These are phyloP conservation scores for Pseudomugil tenellus DNA, from an alignment of 2,797 vertebrate species.

Conservation along the genomic window DNA sequence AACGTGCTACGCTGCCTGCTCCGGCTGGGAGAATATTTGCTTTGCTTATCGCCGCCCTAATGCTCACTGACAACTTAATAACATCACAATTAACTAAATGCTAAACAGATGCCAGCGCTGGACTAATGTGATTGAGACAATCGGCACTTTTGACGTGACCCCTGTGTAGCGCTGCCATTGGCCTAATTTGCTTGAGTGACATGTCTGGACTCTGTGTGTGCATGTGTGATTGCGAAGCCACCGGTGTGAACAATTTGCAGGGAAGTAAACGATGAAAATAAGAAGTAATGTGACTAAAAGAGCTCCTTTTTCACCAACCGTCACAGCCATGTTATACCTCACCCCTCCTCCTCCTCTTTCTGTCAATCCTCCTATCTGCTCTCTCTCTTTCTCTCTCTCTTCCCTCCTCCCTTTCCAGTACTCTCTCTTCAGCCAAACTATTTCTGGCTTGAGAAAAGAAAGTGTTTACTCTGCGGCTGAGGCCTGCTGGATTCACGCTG, in stretches of 20 bases:
- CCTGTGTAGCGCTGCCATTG: conserved; percentile 77
- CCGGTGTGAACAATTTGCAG: conserved; percentile 53
- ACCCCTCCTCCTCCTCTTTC: conserved; percentile 14
- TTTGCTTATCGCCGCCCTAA: conserved; percentile 91
- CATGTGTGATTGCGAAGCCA: conserved; percentile 52
- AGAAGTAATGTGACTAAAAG: conserved; percentile 34
- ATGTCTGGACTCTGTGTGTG: conserved; percentile 42
- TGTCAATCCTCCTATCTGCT: no score
- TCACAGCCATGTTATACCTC: conserved; percentile 53
- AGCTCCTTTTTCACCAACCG: conserved; percentile 29
- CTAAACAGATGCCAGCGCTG: conserved; percentile 94
- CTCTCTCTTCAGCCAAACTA: conserved; percentile 81
- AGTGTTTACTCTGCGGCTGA: conserved; percentile 85
- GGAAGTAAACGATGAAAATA: conserved; percentile 16
- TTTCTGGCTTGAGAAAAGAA: conserved; percentile 86
- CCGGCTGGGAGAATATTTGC: conserved; percentile 81
- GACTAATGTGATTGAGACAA: conserved; percentile 93
- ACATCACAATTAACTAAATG: conserved; percentile 98
- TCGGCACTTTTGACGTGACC: conserved; percentile 92
- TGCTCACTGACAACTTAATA: conserved; percentile 99
- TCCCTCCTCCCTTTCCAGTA: conserved; percentile 42
- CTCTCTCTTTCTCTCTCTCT: no score
- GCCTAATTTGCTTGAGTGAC: conserved; percentile 81
- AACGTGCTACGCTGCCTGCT: conserved; percentile 49
- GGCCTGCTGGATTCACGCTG: conserved; percentile 81